Conservation (phyloP, 1,140 invertebrate species). For the Drosophila dunni region DNA sequence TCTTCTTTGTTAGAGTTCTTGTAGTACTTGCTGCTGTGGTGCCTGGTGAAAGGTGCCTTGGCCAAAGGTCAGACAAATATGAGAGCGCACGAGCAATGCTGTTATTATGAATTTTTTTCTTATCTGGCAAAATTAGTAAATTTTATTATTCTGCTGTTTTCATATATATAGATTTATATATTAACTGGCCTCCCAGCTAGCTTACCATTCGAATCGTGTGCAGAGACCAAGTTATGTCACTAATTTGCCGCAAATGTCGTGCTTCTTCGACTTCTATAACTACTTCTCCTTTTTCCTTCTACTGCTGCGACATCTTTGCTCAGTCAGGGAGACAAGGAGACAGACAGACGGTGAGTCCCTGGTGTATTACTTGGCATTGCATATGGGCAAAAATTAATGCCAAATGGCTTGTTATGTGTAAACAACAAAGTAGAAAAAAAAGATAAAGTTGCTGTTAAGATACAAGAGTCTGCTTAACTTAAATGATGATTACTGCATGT, state of each 20-base stretch:
- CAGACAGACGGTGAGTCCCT: slow-evolving; percentile 47
- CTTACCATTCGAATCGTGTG: slow-evolving; percentile 65
- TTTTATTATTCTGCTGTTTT: slow-evolving; percentile 29
- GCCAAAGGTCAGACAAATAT: slow-evolving; percentile 75
- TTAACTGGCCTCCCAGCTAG: slow-evolving; percentile 52
- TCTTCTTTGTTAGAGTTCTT: neutral
- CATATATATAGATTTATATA: too few species aligned
- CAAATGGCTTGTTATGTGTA: slow-evolving; percentile 65
- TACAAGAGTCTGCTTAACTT: slow-evolving; percentile 35
- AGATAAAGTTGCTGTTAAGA: slow-evolving; percentile 19
- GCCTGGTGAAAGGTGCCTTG: slow-evolving; percentile 64
- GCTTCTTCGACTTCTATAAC: slow-evolving; percentile 28
- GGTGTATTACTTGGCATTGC: slow-evolving; percentile 59
- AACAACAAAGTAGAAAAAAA: neutral
- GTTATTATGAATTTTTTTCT: slow-evolving; percentile 57
- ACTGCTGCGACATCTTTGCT: slow-evolving; percentile 65
- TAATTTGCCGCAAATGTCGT: slow-evolving; percentile 77
- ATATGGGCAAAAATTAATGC: slow-evolving; percentile 79
- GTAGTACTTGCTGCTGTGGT: slow-evolving; percentile 35
- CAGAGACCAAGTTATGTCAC: slow-evolving; percentile 73
- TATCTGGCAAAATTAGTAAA: slow-evolving; percentile 75
- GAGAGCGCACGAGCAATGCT: slow-evolving; percentile 73
- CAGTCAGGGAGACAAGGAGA: slow-evolving; percentile 12
- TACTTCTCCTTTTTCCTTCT: slow-evolving; percentile 13
- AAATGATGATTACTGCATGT: slow-evolving; percentile 77